These are phyloP conservation scores for Sebastolobus alascanus DNA, from an alignment of 2,797 vertebrate genomes.

Conservation along the genomic window DNA sequence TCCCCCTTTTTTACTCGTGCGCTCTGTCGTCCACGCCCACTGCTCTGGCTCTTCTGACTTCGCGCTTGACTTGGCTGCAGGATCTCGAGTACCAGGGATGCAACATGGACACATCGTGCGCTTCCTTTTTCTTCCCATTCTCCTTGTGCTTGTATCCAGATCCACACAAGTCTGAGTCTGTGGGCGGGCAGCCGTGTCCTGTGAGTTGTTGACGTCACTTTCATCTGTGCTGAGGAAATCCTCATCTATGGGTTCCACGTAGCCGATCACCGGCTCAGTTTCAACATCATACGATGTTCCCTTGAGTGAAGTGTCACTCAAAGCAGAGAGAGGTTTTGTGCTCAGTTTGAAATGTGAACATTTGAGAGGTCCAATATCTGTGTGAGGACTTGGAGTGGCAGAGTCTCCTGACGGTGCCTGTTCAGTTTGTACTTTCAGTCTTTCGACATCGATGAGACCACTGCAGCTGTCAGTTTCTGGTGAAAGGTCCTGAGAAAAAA, in stretches of 20 bases:
- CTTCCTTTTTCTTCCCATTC: slow-evolving; percentile 58
- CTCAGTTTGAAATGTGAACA: slow-evolving; percentile 12
- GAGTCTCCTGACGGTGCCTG: background rate
- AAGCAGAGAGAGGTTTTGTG: background rate
- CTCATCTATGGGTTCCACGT: slow-evolving; percentile 67
- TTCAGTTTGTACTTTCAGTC: background rate
- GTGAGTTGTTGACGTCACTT: background rate
- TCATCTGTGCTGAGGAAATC: slow-evolving; percentile 45
- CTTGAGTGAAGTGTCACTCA: background rate
- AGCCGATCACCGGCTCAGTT: slow-evolving; percentile 15
- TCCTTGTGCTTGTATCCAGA: slow-evolving; percentile 25
- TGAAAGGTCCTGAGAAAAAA: background rate
- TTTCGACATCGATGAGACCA: slow-evolving; percentile 8
- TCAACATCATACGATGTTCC: background rate
- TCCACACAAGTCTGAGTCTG: slow-evolving; percentile 16
- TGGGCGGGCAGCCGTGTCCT: background rate
- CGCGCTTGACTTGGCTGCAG: slow-evolving; percentile 4
- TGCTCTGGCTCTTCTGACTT: slow-evolving; percentile 2
- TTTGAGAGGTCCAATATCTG: background rate
- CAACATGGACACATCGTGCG: slow-evolving; percentile 77
- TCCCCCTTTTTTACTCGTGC: slow-evolving; percentile 6
- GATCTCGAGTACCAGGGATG: slow-evolving; percentile 35
- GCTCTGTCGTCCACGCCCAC: background rate
- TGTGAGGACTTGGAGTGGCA: background rate
- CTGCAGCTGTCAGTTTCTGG: background rate